phyloP scores from a whole-genome alignment of 2,113 vertebrate genomes.

The Monopterus albus region DNA sequence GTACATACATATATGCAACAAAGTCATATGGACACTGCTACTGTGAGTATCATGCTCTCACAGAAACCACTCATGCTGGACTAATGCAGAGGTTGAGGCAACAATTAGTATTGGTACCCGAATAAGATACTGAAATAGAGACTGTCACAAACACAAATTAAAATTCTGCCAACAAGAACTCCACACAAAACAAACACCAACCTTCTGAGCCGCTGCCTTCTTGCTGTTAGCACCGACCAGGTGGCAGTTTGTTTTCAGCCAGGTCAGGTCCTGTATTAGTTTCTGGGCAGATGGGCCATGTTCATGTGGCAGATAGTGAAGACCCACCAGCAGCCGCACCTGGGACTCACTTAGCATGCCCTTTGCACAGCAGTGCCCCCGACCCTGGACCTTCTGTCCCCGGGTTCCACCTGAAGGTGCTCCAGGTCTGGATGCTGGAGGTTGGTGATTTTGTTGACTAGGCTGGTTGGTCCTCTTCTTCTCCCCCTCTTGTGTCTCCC shows the following conservation, averaged over 20 bases:
- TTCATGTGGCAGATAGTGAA: slow-evolving; percentile 88
- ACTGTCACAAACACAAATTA: not conserved
- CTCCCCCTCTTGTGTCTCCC: slow-evolving; percentile 47
- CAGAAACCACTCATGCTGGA: not conserved
- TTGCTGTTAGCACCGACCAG: slow-evolving; percentile 78
- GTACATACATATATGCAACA: not conserved
- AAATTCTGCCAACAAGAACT: not conserved
- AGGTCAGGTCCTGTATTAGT: slow-evolving; percentile 85
- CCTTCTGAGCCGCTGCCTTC: slow-evolving; percentile 79
- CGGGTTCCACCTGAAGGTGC: slow-evolving; percentile 30
- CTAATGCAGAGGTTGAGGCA: not conserved
- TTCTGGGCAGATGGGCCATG: slow-evolving; percentile 79
- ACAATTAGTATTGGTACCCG: too few species aligned
- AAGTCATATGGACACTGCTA: not conserved
- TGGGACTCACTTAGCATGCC: slow-evolving; percentile 80
- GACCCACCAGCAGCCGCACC: slow-evolving; percentile 85
- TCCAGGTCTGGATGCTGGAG: slow-evolving; percentile 44
- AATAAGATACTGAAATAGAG: too few species aligned
- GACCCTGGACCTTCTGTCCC: slow-evolving; percentile 66
- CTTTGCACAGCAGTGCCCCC: slow-evolving; percentile 66
- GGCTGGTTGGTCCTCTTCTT: slow-evolving; percentile 36
- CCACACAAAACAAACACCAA: slow-evolving; percentile 25
- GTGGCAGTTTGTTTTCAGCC: slow-evolving; percentile 84
- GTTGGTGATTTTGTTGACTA: slow-evolving; percentile 25
- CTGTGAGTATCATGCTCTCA: not conserved